Base-by-base conservation (phyloP, 2,888 invertebrate genomes). In the Noctua janthe region DNA sequence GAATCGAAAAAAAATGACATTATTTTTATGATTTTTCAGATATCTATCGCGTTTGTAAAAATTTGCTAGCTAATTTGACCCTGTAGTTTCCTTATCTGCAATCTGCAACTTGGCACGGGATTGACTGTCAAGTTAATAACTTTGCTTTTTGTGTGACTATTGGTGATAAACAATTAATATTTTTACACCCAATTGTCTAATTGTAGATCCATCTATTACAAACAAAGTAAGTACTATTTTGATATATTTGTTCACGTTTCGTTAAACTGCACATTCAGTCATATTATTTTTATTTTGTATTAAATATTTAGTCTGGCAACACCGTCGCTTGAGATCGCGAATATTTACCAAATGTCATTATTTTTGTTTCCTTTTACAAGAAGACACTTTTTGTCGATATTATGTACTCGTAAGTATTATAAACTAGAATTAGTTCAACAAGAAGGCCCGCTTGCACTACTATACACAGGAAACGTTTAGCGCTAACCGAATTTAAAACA, bases 321-420 rank as follows among this genome's bases (percentile, higher is more conserved):
- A 78, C 66, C 51, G 64, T 74, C 71, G 74, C 23, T 84, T 84
- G 84, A 84, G 84, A 87, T 87, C 83, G 64, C 70, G 76, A 66
- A 66, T 83, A 66, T 72, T 82, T 74, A 75, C 82, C 82, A 39
- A 62, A 54, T 39, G 35, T 54, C 10, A 13, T 43, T 1, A 0
- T 4, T 39, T 84, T 64, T 39, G 29, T 20, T 56, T 15, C 2
- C 11, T 67, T 81, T 77, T 47, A 13, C 17, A 54, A 49, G 64
- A 66, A 56, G 3, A 70, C 15, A 49, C 11, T 29, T 83, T 20
- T 17, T 80, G 66, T 62, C 54, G 43, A 54, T 49, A 59, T 20
- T 83, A 51, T 76, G 29, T 59, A 59, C 59, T 13, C 29, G 5
- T 64, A 62, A 73, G 77, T 81, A 47, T 80, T 80, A 51, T 56